phyloP scores from a whole-genome alignment of 35 echinoderm and acorn worm genomes.

The Anneissia japonica region DNA sequence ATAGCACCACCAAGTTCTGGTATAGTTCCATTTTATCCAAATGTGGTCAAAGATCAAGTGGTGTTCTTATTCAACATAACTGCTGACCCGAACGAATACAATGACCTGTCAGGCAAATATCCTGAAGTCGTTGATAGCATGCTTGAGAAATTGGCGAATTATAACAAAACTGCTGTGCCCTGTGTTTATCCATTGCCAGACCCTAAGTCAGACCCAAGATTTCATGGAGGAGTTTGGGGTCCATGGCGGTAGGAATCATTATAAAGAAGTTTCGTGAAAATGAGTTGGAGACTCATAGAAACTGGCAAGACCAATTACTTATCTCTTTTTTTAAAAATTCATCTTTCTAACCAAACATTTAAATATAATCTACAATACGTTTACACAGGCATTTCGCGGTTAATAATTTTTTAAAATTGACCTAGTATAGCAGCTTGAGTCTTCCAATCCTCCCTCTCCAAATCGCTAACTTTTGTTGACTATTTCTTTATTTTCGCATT shows the following conservation, averaged over 20 bases:
- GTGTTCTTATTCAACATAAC: slow-evolving; percentile 56
- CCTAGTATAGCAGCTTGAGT: too few relatives aligned
- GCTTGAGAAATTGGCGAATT: slow-evolving; percentile 28
- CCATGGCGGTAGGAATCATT: slow-evolving; percentile 43
- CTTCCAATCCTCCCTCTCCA: too few relatives aligned
- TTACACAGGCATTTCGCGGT: too few relatives aligned
- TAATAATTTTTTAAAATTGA: too few relatives aligned
- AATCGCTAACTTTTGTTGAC: too few relatives aligned
- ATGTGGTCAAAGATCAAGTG: background rate
- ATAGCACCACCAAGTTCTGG: slow-evolving; percentile 17
- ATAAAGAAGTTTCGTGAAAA: too few relatives aligned
- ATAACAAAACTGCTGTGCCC: slow-evolving; percentile 47
- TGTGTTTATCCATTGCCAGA: slow-evolving; percentile 23
- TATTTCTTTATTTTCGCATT: too few relatives aligned
- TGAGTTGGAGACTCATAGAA: too few relatives aligned
- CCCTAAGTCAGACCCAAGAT: slow-evolving; percentile 9
- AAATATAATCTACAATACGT: too few relatives aligned
- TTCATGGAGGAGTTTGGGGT: slow-evolving; percentile 33
- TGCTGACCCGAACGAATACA: slow-evolving; percentile 35
- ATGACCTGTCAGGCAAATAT: slow-evolving; percentile 41
- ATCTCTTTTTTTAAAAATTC: too few relatives aligned
- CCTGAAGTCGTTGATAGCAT: slow-evolving; percentile 40
- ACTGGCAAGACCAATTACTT: too few relatives aligned
- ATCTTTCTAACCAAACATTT: too few relatives aligned
- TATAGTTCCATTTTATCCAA: slow-evolving; percentile 4